Evolutionary conservation across 2,797 vertebrate genomes (phyloP).

Genomic region (Steatocranus sp.): DNA sequence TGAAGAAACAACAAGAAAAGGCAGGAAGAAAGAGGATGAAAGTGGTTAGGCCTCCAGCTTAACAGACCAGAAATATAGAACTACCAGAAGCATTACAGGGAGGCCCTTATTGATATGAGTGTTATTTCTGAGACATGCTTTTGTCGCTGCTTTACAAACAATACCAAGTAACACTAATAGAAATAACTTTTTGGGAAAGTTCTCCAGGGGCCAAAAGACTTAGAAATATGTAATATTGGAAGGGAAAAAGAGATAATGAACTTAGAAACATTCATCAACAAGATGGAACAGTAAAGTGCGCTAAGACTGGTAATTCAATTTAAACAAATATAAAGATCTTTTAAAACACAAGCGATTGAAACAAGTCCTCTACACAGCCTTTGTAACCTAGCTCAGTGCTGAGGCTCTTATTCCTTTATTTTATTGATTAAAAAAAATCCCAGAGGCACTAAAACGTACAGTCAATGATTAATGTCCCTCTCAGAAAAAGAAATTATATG

Average conservation of each 20-base stretch:
- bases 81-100: slow-evolving; percentile 74
- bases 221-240: slow-evolving; percentile 10
- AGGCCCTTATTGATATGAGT: slow-evolving; percentile 65
- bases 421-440: slow-evolving; percentile 89
- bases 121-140: slow-evolving; percentile 57
- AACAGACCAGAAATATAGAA: slow-evolving; percentile 79
- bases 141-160: slow-evolving; percentile 60
- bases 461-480: slow-evolving; percentile 99
- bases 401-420: slow-evolving; percentile 79
- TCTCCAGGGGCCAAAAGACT: slow-evolving; percentile 15
- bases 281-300: slow-evolving; percentile 41
- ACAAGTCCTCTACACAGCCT: slow-evolving; percentile 32
- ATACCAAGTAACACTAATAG: slow-evolving; percentile 47
- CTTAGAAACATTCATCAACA: slow-evolving; percentile 29
- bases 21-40: slow-evolving; percentile 75
- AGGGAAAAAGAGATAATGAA: slow-evolving; percentile 6
- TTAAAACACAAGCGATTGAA: slow-evolving; percentile 36
- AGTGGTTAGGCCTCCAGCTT: slow-evolving; percentile 78
- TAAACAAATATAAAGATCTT: slow-evolving; percentile 50
- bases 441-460: slow-evolving; percentile 99
- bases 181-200: slow-evolving; percentile 62
- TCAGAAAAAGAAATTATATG: slow-evolving; percentile 99
- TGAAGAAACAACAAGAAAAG: slow-evolving; percentile 85
- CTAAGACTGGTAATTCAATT: slow-evolving; percentile 52
- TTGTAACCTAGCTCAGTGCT: slow-evolving; percentile 44